Evolutionary conservation across 2,888 invertebrate genomes (phyloP), one percentile per base, ranked within the genome.

Genomic region (Anorthoa munda): DNA sequence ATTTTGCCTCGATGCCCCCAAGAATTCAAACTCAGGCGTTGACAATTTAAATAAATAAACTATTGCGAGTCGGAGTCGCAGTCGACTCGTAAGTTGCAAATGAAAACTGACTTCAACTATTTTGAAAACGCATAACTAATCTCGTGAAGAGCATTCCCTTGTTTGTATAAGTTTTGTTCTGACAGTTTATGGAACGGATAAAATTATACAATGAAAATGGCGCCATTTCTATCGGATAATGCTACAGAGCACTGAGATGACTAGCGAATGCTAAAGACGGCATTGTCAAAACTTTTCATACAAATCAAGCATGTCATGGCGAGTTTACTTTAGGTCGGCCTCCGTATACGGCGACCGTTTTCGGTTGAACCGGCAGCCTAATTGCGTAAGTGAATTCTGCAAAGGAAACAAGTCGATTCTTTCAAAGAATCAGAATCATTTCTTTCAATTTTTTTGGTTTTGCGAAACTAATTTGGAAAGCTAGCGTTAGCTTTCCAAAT

Each of bases 41-140:
- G 46, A 74, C 60, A 81, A 84, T 78, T 70, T 72, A 55, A 81
- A 75, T 66, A 81, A 76, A 73, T 69, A 63, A 53, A 70, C 51
- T 75, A 50, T 45, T 64, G 53, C 18, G 50, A 73, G 66, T 21
- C 18, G 31, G 56, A 77, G 50, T 46, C 31, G 17, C 63, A 69
- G 59, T 51, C 21, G 13, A 69, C 56, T 51, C 21, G 15, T 56
- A 73, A 78, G 50, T 86, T 66, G 26, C 63, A 82, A 86, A 84
- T 84, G 82, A 86, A 82, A 85, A 85, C 50, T 56, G 82, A 84
- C 85, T 78, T 50, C 56, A 82, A 82, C 78, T 78, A 69, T 74
- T 82, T 81, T 66, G 66, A 59, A 77, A 77, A 77, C 72, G 75
- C 75, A 81, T 79, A 75, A 76, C 70, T 75, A 53, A 85, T 84